Evolutionary conservation across 2,797 vertebrate species (phyloP), one percentile per base, ranked within the genome.

Genomic region (Semotilus atromaculatus): DNA sequence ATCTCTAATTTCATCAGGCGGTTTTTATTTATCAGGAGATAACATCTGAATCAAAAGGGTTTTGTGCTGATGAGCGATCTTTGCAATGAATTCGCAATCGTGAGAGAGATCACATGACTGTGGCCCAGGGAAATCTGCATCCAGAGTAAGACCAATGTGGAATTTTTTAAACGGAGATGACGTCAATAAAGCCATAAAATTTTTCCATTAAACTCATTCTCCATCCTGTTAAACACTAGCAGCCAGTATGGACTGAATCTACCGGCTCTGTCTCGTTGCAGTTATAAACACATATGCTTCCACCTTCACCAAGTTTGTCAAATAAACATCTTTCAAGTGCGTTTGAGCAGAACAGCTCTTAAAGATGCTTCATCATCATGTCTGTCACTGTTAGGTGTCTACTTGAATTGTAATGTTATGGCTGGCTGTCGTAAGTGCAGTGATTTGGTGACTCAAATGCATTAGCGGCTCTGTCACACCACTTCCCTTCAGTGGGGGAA

Each of bases 131-230:
- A 83, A 73, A 72, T 86, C 82, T 78, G 74, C 82, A 77, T 78
- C 26, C 48, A 77, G 36, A 55, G 31, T 11, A 51, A 83, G 67
- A 83, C 19, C 23, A 26, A 68, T 67, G 68, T 80, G 81, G 81
- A 83, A 83, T 83, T 84, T 84, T 80, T 60, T 75, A 80, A 86
- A 68, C 19, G 23, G 55, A 80, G 81, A 83, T 73, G 68, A 84
- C 29, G 62, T 87, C 58, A 78, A 67, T 74, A 73, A 80, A 31
- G 29, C 76, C 31, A n/a, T 73, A 73, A 51, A 1, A 75, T 73
- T 74, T 86, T 83, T 80, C 76, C 76, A 80, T 75, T 70, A 43
- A 81, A 70, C 60, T 81, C 68, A 70, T 60, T 23, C 71, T 74
- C 58, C 16, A 71, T 74, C 48, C 74, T 78, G 51, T 58, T 84